Conservation (phyloP, 2,113 vertebrate species). For the Zeus faber region DNA sequence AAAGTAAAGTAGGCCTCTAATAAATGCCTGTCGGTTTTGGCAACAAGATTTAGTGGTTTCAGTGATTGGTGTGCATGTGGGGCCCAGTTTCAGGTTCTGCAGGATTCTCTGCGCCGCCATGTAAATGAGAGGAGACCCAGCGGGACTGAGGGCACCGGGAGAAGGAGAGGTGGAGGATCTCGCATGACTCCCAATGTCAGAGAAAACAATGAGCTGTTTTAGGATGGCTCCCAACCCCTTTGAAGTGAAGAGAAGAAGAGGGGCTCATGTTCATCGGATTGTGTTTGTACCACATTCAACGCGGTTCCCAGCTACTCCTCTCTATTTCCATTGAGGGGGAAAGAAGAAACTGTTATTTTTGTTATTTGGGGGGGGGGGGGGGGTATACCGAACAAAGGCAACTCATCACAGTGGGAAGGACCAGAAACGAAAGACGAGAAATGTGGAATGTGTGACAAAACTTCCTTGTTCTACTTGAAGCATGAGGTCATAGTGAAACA, state of each 20-base stretch:
- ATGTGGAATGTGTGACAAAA: slow-evolving; percentile 37
- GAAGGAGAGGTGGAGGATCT: slow-evolving; percentile 39
- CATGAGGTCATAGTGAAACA: slow-evolving; percentile 43
- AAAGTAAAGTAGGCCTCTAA: slow-evolving; percentile 43
- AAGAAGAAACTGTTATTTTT: too few relatives aligned
- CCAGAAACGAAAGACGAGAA: neutral
- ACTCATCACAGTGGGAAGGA: slow-evolving; percentile 10
- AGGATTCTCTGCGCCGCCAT: slow-evolving; percentile 36
- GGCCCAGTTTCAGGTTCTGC: slow-evolving; percentile 51
- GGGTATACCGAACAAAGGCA: slow-evolving; percentile 1
- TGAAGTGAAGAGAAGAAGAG: slow-evolving; percentile 48
- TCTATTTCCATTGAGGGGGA: too few relatives aligned
- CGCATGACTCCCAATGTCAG: slow-evolving; percentile 64
- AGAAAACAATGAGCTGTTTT: slow-evolving; percentile 41
- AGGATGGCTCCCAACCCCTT: slow-evolving; percentile 25
- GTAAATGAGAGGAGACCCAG: slow-evolving; percentile 59
- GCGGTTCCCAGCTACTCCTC: neutral
- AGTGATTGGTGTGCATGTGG: slow-evolving; percentile 33
- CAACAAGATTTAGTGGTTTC: slow-evolving; percentile 57
- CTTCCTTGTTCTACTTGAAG: slow-evolving; percentile 28
- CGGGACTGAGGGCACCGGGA: slow-evolving; percentile 35
- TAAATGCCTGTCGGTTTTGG: slow-evolving; percentile 60
- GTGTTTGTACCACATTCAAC: slow-evolving; percentile 26
- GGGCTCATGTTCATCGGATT: too few relatives aligned
- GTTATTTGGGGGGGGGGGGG: neutral